phyloP scores from a whole-genome alignment of 2,888 invertebrate genomes.

The Bruchidius siliquastri region DNA sequence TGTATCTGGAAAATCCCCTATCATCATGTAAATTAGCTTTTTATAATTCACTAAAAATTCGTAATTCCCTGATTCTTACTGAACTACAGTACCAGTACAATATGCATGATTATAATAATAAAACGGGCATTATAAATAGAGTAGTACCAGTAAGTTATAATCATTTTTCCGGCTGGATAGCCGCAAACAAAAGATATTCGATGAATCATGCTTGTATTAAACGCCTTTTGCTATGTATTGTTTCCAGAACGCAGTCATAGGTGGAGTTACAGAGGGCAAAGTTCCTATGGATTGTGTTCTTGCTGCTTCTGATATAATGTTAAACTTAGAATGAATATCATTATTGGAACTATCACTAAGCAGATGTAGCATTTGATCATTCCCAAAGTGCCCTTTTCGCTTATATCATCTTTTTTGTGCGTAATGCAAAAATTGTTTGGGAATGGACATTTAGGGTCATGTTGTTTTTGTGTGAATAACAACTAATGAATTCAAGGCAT shows the following conservation, averaged over 20 bases:
- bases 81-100: not conserved
- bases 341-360: too few species aligned
- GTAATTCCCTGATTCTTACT: not conserved
- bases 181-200: constrained; percentile 11
- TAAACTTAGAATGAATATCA: too few species aligned
- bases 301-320: too few species aligned
- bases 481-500: too few species aligned
- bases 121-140: not conserved
- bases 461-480: too few species aligned
- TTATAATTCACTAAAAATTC: not conserved
- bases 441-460: too few species aligned
- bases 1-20: not conserved
- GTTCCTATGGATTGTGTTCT: too few species aligned
- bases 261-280: not conserved
- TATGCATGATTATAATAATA: not conserved
- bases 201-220: constrained; percentile 7
- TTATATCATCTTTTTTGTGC: too few species aligned
- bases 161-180: constrained; percentile 14
- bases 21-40: not conserved
- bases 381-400: too few species aligned
- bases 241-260: not conserved
- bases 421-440: too few species aligned
- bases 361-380: too few species aligned
- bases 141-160: constrained; percentile 12
- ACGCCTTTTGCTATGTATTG: not conserved